Conservation (phyloP, 2,888 invertebrate species). For the Mayetiola destructor region DNA sequence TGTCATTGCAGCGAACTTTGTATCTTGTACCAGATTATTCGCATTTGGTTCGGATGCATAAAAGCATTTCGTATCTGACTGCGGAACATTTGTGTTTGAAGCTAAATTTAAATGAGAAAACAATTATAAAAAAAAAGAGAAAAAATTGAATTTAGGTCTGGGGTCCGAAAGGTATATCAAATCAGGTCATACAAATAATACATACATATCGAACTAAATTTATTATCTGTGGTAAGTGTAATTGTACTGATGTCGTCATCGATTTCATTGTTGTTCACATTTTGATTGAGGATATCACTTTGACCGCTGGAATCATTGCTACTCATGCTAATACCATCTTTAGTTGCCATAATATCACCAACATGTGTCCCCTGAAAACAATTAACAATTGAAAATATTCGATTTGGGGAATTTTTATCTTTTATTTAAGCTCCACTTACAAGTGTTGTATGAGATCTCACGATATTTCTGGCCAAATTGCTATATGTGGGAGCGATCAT, state of each 20-base stretch:
- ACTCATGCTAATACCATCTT: constrained; percentile 39
- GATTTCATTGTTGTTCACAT: constrained; percentile 1
- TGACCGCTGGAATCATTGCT: constrained; percentile 31
- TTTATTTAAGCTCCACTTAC: background rate
- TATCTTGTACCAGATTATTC: constrained; percentile 38
- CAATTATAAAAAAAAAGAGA: background rate
- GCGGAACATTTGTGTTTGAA: background rate
- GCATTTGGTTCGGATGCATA: background rate
- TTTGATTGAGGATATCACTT: too few species aligned
- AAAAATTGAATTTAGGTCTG: too few species aligned
- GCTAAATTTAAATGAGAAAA: background rate
- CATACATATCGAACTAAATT: constrained; percentile 18
- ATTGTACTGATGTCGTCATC: constrained; percentile 19
- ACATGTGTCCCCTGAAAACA: constrained; percentile 26
- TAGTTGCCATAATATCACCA: constrained; percentile 49
- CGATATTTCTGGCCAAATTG: background rate
- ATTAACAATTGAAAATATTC: background rate
- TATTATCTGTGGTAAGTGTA: constrained; percentile 16
- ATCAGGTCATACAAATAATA: too few species aligned
- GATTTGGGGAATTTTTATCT: too few species aligned
- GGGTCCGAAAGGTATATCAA: too few species aligned
- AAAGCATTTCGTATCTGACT: background rate
- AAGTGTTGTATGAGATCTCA: background rate
- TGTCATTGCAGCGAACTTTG: constrained; percentile 60
- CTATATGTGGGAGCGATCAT: background rate